These are phyloP conservation scores for Mylabris phalerata DNA, from an alignment of 1,140 invertebrate species.

Conservation along the genomic window DNA sequence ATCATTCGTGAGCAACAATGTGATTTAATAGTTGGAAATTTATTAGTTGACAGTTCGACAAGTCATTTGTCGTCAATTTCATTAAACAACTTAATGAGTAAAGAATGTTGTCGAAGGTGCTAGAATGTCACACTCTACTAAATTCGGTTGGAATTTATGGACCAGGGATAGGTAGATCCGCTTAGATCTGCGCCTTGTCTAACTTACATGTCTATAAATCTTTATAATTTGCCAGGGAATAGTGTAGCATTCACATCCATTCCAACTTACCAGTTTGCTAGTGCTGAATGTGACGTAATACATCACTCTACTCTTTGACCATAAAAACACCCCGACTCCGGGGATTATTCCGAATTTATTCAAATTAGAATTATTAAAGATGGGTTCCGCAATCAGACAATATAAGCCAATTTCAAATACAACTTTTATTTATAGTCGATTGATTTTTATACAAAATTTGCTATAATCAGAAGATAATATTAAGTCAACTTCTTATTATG, in stretches of 20 bases:
- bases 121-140: constrained; percentile 28
- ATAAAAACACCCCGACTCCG: constrained; percentile 25
- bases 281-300: constrained; percentile 25
- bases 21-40: background rate
- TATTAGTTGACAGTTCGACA: constrained; percentile 16
- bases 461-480: too few species aligned
- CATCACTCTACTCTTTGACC: constrained; percentile 20
- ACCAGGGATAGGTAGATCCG: constrained; percentile 15
- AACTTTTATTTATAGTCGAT: too few species aligned
- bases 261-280: constrained; percentile 22
- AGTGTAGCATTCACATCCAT: constrained; percentile 26
- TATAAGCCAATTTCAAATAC: too few species aligned
- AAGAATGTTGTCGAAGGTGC: constrained; percentile 23
- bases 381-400: too few species aligned
- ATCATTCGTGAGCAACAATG: too few species aligned
- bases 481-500: too few species aligned
- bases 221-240: constrained; percentile 27
- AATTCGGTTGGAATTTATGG: constrained; percentile 31
- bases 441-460: too few species aligned
- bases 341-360: constrained; percentile 26
- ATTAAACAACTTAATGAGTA: constrained; percentile 24
- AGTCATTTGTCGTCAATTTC: constrained; percentile 17
- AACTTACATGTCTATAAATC: constrained; percentile 29
- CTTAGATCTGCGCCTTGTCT: constrained; percentile 23
- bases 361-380: constrained; percentile 17